Conservation (phyloP, 2,113 vertebrate genomes). For the Alexandromys fortis region DNA sequence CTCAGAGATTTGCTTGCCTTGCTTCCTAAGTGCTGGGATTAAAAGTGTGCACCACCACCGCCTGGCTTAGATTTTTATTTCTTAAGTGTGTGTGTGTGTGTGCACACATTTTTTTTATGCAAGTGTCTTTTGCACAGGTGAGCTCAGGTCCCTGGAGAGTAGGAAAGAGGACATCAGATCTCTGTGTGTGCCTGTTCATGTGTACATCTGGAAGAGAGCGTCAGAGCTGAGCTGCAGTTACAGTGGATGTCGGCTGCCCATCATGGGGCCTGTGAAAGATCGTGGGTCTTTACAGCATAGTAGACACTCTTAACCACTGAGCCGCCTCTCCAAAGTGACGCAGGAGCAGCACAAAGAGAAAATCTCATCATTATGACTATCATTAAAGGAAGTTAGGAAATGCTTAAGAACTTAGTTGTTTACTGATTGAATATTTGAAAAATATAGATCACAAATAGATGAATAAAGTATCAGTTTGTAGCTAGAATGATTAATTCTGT, state of each 20-base stretch:
- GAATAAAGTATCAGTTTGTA: conserved; percentile 17
- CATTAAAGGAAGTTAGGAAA: neutral
- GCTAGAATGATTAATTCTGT: conserved; percentile 42
- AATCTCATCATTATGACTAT: neutral
- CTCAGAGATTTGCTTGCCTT: neutral
- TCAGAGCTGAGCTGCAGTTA: neutral
- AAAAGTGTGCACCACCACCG: neutral
- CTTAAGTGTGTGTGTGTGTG: neutral
- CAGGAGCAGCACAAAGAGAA: neutral
- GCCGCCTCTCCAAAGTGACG: neutral
- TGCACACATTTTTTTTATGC: neutral
- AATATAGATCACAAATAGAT: neutral
- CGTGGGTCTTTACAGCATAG: neutral
- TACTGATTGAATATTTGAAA: conserved; percentile 36
- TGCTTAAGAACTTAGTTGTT: neutral
- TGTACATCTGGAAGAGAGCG: neutral
- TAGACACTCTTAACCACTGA: neutral
- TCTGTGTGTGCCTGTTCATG: neutral
- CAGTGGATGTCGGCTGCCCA: neutral
- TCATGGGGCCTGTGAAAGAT: neutral
- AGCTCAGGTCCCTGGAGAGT: neutral
- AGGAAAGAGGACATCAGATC: neutral
- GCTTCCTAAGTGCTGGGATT: neutral
- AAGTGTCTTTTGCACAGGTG: neutral
- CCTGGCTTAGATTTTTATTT: neutral